These are phyloP conservation scores for Tetrao urogallus DNA, from an alignment of 2,113 vertebrate species.

Conservation along the genomic window DNA sequence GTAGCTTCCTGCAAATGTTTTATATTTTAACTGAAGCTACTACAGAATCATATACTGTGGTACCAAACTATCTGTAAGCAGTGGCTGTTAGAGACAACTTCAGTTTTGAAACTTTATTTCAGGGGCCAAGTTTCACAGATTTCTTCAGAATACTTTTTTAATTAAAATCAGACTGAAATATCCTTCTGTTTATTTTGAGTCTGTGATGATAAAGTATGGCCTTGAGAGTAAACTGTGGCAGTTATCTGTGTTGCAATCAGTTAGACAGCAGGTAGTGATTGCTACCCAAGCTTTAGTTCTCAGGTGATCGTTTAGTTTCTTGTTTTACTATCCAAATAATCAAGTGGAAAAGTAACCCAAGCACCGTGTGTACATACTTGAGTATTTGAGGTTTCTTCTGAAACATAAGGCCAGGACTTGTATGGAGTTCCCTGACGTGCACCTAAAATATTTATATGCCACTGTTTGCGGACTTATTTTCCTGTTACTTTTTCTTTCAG, in stretches of 20 bases:
- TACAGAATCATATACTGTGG: background rate
- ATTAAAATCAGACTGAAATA: background rate
- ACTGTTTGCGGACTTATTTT: background rate
- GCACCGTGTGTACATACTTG: background rate
- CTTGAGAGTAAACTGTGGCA: background rate
- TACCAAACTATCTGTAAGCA: background rate
- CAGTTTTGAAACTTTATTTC: background rate
- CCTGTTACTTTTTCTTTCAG: background rate
- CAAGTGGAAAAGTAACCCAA: background rate
- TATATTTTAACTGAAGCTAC: background rate
- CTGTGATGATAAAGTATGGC: background rate
- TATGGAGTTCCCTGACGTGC: no score
- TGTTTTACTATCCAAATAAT: background rate
- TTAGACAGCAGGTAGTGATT: background rate
- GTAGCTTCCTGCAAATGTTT: background rate
- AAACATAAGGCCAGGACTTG: no score
- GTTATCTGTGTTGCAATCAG: background rate
- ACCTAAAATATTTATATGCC: background rate
- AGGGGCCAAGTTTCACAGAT: background rate
- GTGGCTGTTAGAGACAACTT: background rate
- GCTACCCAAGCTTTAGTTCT: background rate
- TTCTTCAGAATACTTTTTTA: no score
- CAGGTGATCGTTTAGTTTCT: background rate
- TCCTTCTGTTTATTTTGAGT: background rate
- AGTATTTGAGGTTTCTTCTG: background rate